Evolutionary conservation across 2,113 vertebrate genomes (phyloP).

Genomic region (Eupsittula cactorum): DNA sequence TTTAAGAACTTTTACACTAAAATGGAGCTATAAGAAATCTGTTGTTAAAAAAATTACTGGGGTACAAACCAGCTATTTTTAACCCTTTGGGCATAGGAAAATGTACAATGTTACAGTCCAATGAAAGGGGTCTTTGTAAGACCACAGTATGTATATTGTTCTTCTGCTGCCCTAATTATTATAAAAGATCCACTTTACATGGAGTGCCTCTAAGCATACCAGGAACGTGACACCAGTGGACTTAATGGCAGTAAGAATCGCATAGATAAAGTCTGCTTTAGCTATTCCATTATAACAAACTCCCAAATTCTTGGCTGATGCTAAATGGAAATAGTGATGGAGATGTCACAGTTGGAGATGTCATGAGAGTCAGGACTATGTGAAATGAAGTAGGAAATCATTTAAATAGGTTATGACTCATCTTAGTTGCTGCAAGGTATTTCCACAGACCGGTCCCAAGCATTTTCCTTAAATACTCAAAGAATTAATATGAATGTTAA

Average conservation of each 20-base stretch:
- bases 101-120: neutral
- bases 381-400: neutral
- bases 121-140: constrained; percentile 7
- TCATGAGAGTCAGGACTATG: neutral
- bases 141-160: neutral
- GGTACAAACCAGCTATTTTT: neutral
- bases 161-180: neutral
- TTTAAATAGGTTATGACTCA: neutral
- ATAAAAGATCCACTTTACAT: neutral
- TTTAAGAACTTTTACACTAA: neutral
- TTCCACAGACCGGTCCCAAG: neutral
- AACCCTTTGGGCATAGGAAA: neutral
- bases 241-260: neutral
- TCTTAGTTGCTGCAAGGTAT: neutral
- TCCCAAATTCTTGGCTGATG: neutral
- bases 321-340: neutral
- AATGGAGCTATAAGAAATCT: neutral
- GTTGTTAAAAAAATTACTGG: neutral
- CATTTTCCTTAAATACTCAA: neutral
- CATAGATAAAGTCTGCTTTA: neutral
- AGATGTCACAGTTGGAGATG: neutral
- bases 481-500: neutral
- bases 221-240: neutral
- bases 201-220: neutral
- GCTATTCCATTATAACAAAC: neutral